Evolutionary conservation across 2,797 vertebrate genomes (phyloP), one percentile per base, ranked within the genome.

Genomic region (Epinephelus malabaricus): DNA sequence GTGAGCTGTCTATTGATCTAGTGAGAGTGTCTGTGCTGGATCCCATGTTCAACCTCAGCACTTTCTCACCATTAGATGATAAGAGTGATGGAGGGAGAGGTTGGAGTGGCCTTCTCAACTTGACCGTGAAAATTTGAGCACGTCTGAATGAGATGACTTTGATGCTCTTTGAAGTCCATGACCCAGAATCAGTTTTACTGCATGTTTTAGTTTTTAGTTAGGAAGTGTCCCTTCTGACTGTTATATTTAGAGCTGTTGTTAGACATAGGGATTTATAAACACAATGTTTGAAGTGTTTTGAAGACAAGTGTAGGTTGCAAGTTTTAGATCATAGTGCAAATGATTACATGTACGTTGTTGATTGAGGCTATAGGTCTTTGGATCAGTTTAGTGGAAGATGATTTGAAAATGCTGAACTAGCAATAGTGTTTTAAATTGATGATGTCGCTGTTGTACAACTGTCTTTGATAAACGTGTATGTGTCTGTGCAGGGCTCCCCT

Each of bases 401-500:
- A 15, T 14, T 46, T 46, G 1, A 59, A 70, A 40, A 13, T 19
- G 9, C 10, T 11, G 25, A 17, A 43, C 13, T 6, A 59, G 17
- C 34, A 34, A 40, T 7, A 12, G 10, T 23, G 4, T 69, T 23
- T 38, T 65, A 9, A 55, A 59, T 27, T 59, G 19, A 59, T 59
- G 30, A 25, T 0, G 15, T 58, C 5, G 3, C 12, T 12, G 34
- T 70, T 34, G 18, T n/a, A 2, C 4, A 2, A 15, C 4, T 5
- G 53, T 21, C 58, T 69, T 58, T 55, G 47, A 59, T 74, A 13
- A 23, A 6, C 71, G 46, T 65, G 13, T 46, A 3, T 83, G 9
- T 78, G 7, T 60, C 1, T 70, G 5, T 14, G 89, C 86, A 97
- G 60, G 94, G 92, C 75, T 94, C 94, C 67, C 87, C 95, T 70